Percentiles rank a stretch among this genome's conserved stretches.
Evolutionary conservation across 30 jellyfish, hydroid and myxozoan genomes (phyloP).

Genomic region (Nemopilema nomurai): DNA sequence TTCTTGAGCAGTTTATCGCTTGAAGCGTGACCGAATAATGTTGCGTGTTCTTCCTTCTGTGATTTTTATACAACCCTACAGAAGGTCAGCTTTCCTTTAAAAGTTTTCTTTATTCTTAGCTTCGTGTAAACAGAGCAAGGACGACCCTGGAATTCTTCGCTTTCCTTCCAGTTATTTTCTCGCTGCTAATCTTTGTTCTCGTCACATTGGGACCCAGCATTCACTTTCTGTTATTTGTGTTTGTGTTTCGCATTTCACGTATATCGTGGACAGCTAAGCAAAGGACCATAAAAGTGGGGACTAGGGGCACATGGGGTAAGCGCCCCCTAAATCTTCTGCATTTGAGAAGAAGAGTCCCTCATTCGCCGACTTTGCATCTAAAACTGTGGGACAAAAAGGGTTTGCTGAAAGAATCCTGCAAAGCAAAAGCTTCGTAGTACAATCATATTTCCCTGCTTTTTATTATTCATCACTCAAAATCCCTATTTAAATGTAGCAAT

Average conservation of each 20-base stretch:
- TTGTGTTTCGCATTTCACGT: background rate
- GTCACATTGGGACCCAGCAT: background rate
- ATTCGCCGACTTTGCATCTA: too few relatives aligned
- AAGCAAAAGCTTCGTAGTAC: too few relatives aligned
- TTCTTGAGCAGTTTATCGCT: background rate
- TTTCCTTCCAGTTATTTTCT: background rate
- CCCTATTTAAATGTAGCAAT: too few relatives aligned
- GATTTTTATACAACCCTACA: background rate
- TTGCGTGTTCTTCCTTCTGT: background rate
- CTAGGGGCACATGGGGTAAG: background rate
- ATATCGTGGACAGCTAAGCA: too few relatives aligned
- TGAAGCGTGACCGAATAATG: background rate
- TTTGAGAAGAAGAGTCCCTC: too few relatives aligned
- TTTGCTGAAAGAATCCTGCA: too few relatives aligned
- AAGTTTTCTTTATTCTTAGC: background rate
- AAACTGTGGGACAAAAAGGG: too few relatives aligned
- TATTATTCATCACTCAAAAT: too few relatives aligned
- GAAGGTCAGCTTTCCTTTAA: background rate
- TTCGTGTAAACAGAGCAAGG: background rate
- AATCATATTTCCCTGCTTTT: too few relatives aligned
- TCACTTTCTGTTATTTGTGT: background rate
- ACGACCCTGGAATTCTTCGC: background rate
- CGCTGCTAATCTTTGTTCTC: background rate
- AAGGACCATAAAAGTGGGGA: too few relatives aligned
- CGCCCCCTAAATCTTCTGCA: too few relatives aligned